Conservation (phyloP, 2,888 invertebrate genomes). For the Cryptus viduatorius region DNA sequence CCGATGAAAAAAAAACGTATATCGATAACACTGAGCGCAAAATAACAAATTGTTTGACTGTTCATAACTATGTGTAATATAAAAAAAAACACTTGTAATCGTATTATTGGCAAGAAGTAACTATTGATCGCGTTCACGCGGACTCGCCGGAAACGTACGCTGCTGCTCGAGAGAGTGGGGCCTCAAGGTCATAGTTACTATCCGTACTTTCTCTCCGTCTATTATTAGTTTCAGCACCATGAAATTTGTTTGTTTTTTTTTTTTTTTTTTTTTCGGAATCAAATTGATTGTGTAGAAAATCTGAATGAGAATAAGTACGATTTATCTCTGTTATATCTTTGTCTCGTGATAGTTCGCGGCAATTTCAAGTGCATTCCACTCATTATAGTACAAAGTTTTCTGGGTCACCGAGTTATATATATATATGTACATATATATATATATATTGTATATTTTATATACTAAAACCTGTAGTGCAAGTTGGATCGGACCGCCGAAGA, state of each 20-base stretch:
- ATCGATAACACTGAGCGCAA: conserved; percentile 43
- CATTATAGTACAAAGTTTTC: conserved; percentile 65
- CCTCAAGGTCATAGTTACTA: conserved; percentile 36
- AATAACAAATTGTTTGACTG: conserved; percentile 55
- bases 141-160: conserved; percentile 31
- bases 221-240: conserved; percentile 62
- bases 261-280: neutral
- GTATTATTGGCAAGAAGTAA: conserved; percentile 68
- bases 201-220: conserved; percentile 34
- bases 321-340: conserved; percentile 20
- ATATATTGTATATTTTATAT: conserved; percentile 7
- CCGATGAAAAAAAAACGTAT: neutral
- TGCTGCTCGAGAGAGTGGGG: conserved; percentile 44
- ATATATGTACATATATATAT: conserved; percentile 25
- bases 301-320: conserved; percentile 19
- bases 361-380: conserved; percentile 59
- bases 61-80: conserved; percentile 21
- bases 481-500: conserved; percentile 54
- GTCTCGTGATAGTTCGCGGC: conserved; percentile 45
- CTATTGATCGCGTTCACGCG: conserved; percentile 57
- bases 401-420: conserved; percentile 54
- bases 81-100: conserved; percentile 2
- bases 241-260: conserved; percentile 29
- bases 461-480: conserved; percentile 58
- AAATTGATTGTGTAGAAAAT: conserved; percentile 1